phyloP scores from a whole-genome alignment of 2,888 invertebrate genomes.

The Odontothrips loti region DNA sequence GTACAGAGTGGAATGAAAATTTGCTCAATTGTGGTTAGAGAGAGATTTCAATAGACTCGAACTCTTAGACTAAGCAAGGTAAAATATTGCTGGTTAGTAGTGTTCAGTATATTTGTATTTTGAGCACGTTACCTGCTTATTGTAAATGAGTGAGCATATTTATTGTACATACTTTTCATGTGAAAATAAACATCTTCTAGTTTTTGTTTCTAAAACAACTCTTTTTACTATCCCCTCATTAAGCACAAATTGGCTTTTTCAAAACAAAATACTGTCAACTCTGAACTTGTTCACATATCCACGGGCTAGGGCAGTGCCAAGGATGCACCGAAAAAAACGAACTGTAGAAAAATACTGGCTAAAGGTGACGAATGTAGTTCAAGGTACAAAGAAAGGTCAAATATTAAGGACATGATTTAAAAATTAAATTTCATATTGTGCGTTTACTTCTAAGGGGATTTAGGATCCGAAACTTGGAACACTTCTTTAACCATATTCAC shows the following conservation, averaged over 20 bases:
- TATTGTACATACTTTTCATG: constrained; percentile 9
- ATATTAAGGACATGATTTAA: too few species aligned
- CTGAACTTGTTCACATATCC: too few species aligned
- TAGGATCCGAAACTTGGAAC: constrained; percentile 39
- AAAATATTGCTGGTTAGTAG: too few species aligned
- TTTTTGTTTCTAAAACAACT: background rate
- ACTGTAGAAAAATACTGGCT: too few species aligned
- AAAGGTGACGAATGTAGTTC: too few species aligned
- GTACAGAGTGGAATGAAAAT: background rate
- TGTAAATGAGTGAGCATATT: background rate
- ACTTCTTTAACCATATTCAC: constrained; percentile 48
- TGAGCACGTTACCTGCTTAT: background rate
- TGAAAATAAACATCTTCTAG: background rate
- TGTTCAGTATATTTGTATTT: background rate
- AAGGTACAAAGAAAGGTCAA: too few species aligned
- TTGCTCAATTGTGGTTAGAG: constrained; percentile 13
- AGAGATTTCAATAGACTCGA: background rate
- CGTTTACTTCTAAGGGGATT: background rate
- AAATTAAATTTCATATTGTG: background rate
- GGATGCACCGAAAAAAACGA: too few species aligned
- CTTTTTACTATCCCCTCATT: background rate
- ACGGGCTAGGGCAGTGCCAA: too few species aligned
- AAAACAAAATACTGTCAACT: too few species aligned
- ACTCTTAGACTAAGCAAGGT: too few species aligned
- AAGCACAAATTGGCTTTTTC: too few species aligned